phyloP scores from a whole-genome alignment of 2,113 vertebrate species.

The Myrmophylax atrothorax region DNA sequence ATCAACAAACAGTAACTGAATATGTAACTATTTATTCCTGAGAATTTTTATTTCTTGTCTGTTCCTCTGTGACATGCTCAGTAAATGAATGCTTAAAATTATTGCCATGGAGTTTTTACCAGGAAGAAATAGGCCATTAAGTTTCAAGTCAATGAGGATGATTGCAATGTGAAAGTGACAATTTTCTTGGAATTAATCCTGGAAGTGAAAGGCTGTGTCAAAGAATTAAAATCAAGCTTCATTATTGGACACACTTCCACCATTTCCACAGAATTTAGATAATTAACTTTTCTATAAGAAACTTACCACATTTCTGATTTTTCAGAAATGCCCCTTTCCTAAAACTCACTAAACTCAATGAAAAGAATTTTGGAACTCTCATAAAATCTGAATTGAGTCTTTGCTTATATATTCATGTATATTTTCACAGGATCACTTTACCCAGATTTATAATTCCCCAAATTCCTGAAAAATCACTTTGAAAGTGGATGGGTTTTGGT shows the following conservation, averaged over 20 bases:
- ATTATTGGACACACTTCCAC: background rate
- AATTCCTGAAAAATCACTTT: background rate
- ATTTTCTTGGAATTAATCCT: conserved; percentile 45
- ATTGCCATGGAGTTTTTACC: background rate
- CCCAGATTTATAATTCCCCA: background rate
- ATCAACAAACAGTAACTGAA: background rate
- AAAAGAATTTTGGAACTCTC: background rate
- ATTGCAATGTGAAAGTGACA: conserved; percentile 12
- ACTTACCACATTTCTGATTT: background rate
- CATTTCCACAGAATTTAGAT: background rate
- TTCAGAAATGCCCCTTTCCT: background rate
- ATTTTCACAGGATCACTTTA: background rate
- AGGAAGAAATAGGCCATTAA: background rate
- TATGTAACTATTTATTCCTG: background rate
- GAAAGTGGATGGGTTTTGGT: background rate
- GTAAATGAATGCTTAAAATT: conserved; percentile 20
- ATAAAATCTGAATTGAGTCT: background rate
- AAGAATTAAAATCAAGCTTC: conserved; percentile 26
- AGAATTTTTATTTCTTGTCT: conserved; percentile 1
- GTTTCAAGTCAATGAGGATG: conserved; percentile 26
- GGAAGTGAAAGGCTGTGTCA: background rate
- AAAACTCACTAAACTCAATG: background rate
- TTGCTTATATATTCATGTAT: background rate
- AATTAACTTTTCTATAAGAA: background rate
- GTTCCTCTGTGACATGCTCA: background rate